Evolutionary conservation across 1,140 invertebrate species (phyloP).

Genomic region (Lordiphosa stackelbergi): DNA sequence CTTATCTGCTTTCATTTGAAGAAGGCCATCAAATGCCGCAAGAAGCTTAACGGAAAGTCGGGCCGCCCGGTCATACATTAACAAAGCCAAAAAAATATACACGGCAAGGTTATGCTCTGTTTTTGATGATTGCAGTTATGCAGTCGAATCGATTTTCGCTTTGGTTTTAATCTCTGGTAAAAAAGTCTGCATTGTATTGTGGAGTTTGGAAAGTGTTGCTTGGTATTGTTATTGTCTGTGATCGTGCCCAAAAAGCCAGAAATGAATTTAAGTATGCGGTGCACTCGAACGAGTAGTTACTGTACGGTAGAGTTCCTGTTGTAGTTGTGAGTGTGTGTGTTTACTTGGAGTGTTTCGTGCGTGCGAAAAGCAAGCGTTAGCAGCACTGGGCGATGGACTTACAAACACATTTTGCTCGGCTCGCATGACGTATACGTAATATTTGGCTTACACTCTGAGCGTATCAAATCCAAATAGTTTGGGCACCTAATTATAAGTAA

Average conservation of each 20-base stretch:
- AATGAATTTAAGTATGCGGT: constrained; percentile 56
- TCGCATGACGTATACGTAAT: constrained; percentile 64
- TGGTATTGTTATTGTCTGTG: constrained; percentile 29
- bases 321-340: constrained; percentile 16
- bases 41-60: too few species aligned
- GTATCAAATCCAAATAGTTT: constrained; percentile 46
- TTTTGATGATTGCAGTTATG: too few species aligned
- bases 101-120: too few species aligned
- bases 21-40: too few species aligned
- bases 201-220: constrained; percentile 16
- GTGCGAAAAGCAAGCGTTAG: constrained; percentile 63
- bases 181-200: constrained; percentile 13
- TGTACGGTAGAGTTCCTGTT: constrained; percentile 46
- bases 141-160: too few species aligned
- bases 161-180: constrained; percentile 1
- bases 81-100: too few species aligned
- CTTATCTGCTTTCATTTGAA: too few species aligned
- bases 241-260: constrained; percentile 58
- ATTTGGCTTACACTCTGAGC: constrained; percentile 65
- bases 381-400: constrained; percentile 51
- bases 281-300: constrained; percentile 53
- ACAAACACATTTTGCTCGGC: constrained; percentile 54
- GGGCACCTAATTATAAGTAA: constrained; percentile 17
- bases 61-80: too few species aligned
- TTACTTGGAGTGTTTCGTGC: constrained; percentile 19